These are phyloP conservation scores for Eriocheir sinensis DNA, from an alignment of 1,140 invertebrate genomes.

Conservation along the genomic window DNA sequence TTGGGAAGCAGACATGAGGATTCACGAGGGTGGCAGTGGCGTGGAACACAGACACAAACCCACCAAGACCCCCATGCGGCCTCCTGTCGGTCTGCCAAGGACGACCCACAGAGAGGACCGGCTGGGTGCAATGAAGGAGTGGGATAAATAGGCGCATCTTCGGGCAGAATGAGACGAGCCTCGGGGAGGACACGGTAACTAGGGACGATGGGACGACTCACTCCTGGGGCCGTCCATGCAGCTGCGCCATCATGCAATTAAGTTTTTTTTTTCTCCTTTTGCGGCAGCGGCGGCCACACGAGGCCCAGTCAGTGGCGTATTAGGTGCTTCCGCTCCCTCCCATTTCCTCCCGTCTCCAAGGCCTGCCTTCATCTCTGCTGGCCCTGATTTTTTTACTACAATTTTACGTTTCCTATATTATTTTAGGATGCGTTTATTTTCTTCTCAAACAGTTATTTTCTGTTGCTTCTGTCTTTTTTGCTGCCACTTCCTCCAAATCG, in stretches of 20 bases:
- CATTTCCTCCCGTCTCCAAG: not conserved
- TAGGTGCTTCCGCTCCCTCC: not conserved
- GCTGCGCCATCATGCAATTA: not conserved
- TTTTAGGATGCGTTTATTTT: no score
- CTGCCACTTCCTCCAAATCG: no score
- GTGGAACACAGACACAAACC: not conserved
- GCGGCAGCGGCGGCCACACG: slow-evolving; percentile 2
- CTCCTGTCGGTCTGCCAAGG: not conserved
- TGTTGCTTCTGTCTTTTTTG: no score
- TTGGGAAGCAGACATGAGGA: slow-evolving; percentile 71
- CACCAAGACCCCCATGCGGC: not conserved
- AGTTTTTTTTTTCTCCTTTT: no score
- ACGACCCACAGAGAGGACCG: not conserved
- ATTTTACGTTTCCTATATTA: no score
- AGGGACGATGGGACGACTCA: not conserved
- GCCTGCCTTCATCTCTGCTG: no score
- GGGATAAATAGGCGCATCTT: not conserved
- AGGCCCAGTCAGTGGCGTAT: not conserved
- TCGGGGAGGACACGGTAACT: not conserved
- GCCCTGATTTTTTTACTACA: no score
- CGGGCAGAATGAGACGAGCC: not conserved
- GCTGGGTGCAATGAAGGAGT: no score
- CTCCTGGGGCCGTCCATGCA: not conserved
- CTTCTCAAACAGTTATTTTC: no score
- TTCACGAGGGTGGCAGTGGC: not conserved